phyloP scores from a whole-genome alignment of 2,888 invertebrate species.

The Caenorhabditis sp. region DNA sequence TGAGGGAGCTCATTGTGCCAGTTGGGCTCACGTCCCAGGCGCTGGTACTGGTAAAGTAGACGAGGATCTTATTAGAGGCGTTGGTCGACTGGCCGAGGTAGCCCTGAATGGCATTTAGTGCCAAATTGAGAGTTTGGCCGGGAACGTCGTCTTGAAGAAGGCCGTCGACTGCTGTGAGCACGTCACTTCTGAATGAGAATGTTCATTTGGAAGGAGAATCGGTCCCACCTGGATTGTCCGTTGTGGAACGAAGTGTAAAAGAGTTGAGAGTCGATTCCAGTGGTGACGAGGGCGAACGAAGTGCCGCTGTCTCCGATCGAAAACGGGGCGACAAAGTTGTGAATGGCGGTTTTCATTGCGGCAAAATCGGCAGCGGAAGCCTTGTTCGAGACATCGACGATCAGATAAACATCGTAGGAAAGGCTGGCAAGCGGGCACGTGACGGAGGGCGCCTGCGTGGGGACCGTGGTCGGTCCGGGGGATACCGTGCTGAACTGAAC shows the following conservation, averaged over 20 bases:
- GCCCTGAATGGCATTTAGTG: conserved; percentile 56
- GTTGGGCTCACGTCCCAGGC: conserved; percentile 58
- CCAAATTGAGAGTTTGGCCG: conserved; percentile 61
- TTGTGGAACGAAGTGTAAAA: conserved; percentile 67
- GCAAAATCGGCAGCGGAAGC: conserved; percentile 59
- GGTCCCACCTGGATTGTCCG: conserved; percentile 56
- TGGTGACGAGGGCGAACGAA: conserved; percentile 62
- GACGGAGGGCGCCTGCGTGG: conserved; percentile 64
- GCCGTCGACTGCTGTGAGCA: conserved; percentile 45
- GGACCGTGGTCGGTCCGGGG: conserved; percentile 56
- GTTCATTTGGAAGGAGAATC: background rate
- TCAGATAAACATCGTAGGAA: conserved; percentile 68
- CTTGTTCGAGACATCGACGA: conserved; percentile 65
- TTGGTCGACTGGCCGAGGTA: conserved; percentile 49
- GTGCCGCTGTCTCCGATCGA: conserved; percentile 53
- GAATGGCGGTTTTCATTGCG: conserved; percentile 61
- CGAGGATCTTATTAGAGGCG: conserved; percentile 54
- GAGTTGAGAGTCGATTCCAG: conserved; percentile 65
- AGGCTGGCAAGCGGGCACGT: conserved; percentile 58
- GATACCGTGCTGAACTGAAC: conserved; percentile 55
- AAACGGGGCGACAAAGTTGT: conserved; percentile 58
- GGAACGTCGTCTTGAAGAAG: conserved; percentile 60
- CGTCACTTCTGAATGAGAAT: conserved; percentile 31
- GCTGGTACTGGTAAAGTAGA: conserved; percentile 65
- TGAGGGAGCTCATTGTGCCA: conserved; percentile 41